Base-by-base conservation (phyloP, 2,113 vertebrate species). In the Chunga burmeisteri region DNA sequence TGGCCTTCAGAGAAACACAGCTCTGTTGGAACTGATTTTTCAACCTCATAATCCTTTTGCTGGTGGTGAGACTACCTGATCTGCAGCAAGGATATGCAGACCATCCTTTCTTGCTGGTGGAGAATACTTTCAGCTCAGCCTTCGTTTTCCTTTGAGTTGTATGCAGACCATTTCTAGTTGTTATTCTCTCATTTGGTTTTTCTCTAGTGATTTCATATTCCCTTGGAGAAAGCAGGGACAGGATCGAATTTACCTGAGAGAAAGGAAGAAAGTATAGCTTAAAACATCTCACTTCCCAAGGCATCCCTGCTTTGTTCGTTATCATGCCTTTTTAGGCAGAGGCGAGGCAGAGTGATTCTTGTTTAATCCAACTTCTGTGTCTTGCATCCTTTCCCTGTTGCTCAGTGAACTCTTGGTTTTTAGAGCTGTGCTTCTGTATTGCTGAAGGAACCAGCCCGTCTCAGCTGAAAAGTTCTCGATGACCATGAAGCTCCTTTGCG, bases 401-500 rank as follows among this genome's bases (percentile, higher is more conserved):
- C 50, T 61, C 32, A 22, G 15, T 27, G 53, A 65, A 38, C 20
- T 70, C 34, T 29, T 63, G 32, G 14, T 58, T 90, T 80, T 27
- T 27, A 18, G 55, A 79, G 29, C 52, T 47, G 7, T 66, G 38
- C 25, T 66, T n/a, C 15, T 36, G 6, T 29, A 8, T 21, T 49
- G 38, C 20, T 38, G n/a, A 30, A 59, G 42, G n/a, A 44, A 81
- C 34, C 21, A 58, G 44, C 50, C 27, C 1, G 2, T 18, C 27
- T 49, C 32, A 27, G 17, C 63, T 19, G 7, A 21, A 70, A 34
- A 62, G 36, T 59, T 70, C 38, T 32, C 46, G 21, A 29, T 8
- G 47, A 59, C n/a, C 29, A 3, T 5, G 1, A 25, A 30, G 4
- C 22, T 46, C 1, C 0, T 78, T 56, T 46, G n/a, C 2, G 4